Base-by-base conservation (phyloP, 2,797 vertebrate species). In the Gorsachius magnificus region DNA sequence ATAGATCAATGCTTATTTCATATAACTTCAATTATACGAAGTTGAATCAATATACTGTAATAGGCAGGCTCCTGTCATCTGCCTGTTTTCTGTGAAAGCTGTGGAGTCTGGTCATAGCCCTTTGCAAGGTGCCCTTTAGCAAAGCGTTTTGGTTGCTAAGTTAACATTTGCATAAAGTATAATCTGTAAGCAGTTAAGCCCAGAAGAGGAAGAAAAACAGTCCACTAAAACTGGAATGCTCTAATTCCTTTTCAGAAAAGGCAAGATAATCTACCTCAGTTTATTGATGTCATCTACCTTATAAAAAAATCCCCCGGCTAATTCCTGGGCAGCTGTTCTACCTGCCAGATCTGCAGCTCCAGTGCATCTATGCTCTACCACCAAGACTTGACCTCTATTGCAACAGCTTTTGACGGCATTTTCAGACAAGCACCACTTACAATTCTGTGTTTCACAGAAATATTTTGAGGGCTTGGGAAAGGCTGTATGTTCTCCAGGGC, bases 161-260 rank as follows among this genome's bases (percentile, higher is more conserved):
- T 78, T 91, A 83, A 83, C 57, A 81, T 93, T 90, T 95, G 79
- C 70, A 60, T 82, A 79, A 93, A 4, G 81, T 89, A 84, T 90
- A 82, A 93, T 89, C 90, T 83, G 53, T 86, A 87, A 87, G 83
- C 78, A 82, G 56, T 48, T 95, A 93, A 97, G 43, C 80, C 58
- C 90, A 89, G 83, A 89, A 82, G n/a, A 83, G 36, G 50, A 93
- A 95, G 90, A 81, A 96, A 96, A 90, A 51, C 60, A 94, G 81
- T 13, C 68, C 64, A 77, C 92, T 89, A 70, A 85, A 95, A 90
- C 2, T 89, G 68, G 70, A 95, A 90, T 61, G 82, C 64, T 92
- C 41, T 87, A 94, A 92, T 87, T 95, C 66, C 64, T 90, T 53
- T 84, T 74, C 57, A 71, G 85, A 90, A 91, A 90, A 92, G 53